phyloP scores from a whole-genome alignment of 2,113 vertebrate species.

The Callipepla squamata region DNA sequence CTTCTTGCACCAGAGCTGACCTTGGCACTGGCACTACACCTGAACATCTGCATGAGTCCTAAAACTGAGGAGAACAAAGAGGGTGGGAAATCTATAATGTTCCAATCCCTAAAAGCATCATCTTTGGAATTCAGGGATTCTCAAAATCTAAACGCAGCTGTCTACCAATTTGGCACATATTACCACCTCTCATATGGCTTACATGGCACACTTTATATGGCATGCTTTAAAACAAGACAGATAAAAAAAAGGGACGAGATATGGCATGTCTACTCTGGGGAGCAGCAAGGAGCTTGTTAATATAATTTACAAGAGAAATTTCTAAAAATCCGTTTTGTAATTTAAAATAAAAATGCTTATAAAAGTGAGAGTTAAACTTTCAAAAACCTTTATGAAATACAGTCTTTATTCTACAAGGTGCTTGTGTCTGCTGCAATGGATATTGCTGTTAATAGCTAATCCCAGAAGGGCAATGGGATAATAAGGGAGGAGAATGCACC shows the following conservation, averaged over 20 bases:
- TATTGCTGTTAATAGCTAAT: conserved; percentile 56
- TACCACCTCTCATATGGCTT: conserved; percentile 51
- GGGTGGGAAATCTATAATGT: background rate
- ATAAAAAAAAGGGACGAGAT: conserved; percentile 33
- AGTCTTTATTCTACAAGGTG: conserved; percentile 67
- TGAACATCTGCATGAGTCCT: conserved; percentile 21
- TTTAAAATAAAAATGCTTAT: conserved; percentile 56
- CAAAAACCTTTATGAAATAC: conserved; percentile 56
- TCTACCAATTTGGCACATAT: conserved; percentile 62
- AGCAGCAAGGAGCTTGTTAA: conserved; percentile 63
- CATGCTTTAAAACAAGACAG: conserved; percentile 51
- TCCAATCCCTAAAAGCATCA: conserved; percentile 31
- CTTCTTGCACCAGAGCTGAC: conserved; percentile 20
- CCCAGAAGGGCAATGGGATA: background rate
- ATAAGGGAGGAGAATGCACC: conserved; percentile 48
- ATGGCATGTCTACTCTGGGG: conserved; percentile 50
- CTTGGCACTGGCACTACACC: conserved; percentile 47
- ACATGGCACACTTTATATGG: conserved; percentile 35
- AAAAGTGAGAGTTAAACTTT: conserved; percentile 52
- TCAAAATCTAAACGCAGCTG: background rate
- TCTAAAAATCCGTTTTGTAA: conserved; percentile 60
- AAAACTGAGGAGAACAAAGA: conserved; percentile 25
- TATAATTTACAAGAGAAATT: conserved; percentile 66
- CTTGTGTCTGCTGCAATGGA: conserved; percentile 49
- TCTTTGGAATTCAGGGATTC: conserved; percentile 52